These are phyloP conservation scores for Nomada ferruginata DNA, from an alignment of 2,888 invertebrate species.

Conservation along the genomic window DNA sequence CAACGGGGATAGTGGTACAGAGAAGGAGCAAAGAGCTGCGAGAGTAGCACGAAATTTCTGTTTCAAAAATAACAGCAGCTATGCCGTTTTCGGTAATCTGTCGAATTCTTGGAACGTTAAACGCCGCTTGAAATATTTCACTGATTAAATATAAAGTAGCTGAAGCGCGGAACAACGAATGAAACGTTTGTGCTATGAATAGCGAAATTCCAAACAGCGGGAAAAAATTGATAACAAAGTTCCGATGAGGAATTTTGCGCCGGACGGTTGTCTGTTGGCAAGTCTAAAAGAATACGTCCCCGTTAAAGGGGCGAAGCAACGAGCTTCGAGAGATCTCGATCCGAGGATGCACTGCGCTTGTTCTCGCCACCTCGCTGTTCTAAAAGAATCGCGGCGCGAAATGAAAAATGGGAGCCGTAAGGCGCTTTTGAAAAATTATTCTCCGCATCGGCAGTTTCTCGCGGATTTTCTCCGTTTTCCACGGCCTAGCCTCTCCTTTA, in stretches of 20 bases:
- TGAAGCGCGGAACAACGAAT: no score
- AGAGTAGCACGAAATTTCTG: background rate
- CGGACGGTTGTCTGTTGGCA: background rate
- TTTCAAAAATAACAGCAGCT: constrained; percentile 7
- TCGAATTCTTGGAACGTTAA: constrained; percentile 5
- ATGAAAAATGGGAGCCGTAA: constrained; percentile 31
- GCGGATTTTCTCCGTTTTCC: constrained; percentile 36
- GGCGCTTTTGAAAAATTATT: constrained; percentile 69
- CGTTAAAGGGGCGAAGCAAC: background rate
- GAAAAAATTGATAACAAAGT: background rate
- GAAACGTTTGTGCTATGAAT: no score
- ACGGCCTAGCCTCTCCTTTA: background rate
- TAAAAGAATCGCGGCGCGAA: background rate
- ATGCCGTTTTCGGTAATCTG: background rate
- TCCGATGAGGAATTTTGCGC: background rate
- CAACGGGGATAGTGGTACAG: background rate
- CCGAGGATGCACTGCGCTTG: constrained; percentile 10
- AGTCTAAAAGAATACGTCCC: background rate
- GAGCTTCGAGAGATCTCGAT: constrained; percentile 31
- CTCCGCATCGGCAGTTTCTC: constrained; percentile 46
- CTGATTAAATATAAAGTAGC: no score
- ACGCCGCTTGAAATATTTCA: background rate
- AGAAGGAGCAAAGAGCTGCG: background rate
- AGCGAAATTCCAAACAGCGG: no score
- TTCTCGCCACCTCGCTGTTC: background rate